Evolutionary conservation across 1,140 invertebrate genomes (phyloP).

Genomic region (Drosophila takahashii): DNA sequence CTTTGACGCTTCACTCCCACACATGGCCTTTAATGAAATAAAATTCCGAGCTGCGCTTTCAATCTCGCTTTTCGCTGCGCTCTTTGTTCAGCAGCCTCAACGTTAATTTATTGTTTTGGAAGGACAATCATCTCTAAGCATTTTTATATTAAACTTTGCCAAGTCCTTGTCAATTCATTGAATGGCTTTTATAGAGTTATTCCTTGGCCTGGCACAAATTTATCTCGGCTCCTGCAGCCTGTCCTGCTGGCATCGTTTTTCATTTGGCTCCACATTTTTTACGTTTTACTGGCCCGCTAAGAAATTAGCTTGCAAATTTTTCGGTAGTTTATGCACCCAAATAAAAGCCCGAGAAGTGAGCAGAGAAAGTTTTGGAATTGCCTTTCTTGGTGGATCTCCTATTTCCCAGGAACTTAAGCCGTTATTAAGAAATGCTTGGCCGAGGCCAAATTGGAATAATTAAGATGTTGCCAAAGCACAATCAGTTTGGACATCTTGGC

Average conservation of each 20-base stretch:
- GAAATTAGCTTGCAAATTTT: conserved; percentile 62
- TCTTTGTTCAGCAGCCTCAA: conserved; percentile 16
- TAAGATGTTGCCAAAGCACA: conserved; percentile 48
- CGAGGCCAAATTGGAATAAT: conserved; percentile 55
- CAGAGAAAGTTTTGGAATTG: conserved; percentile 38
- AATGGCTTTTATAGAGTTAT: conserved; percentile 70
- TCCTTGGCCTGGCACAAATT: conserved; percentile 51
- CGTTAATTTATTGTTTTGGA: conserved; percentile 67
- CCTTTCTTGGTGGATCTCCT: conserved; percentile 44
- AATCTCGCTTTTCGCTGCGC: not conserved
- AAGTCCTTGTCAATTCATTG: conserved; percentile 72
- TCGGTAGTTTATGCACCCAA: conserved; percentile 37
- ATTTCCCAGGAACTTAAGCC: conserved; percentile 41
- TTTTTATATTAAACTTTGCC: conserved; percentile 69
- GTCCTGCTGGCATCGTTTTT: conserved; percentile 9
- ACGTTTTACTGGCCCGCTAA: conserved; percentile 14
- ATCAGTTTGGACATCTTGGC: conserved; percentile 18
- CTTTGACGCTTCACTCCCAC: conserved; percentile 16
- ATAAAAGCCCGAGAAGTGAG: conserved; percentile 32
- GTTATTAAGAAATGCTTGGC: conserved; percentile 55
- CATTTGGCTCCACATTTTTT: conserved; percentile 2
- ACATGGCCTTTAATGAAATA: conserved; percentile 43
- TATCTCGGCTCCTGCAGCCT: conserved; percentile 48
- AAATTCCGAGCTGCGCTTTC: conserved; percentile 59
- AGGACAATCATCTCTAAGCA: conserved; percentile 49